Percentiles rank a stretch among this genome's conserved stretches.
Conservation (phyloP, 2,113 vertebrate species). For the Burhinus oedicnemus region DNA sequence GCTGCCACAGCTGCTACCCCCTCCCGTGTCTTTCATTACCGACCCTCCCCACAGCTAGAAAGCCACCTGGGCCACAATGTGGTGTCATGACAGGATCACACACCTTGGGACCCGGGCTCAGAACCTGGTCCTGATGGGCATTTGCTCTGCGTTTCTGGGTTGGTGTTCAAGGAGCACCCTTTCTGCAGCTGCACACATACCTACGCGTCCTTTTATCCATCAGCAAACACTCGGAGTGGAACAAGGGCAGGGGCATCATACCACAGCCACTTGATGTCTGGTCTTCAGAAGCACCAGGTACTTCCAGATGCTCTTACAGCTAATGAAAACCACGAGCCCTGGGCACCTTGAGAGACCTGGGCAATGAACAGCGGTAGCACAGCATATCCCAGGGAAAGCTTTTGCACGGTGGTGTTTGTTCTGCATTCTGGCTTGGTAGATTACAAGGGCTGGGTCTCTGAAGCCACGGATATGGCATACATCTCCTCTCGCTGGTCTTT, state of each 20-base stretch:
- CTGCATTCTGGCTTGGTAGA: not conserved
- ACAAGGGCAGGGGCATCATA: not conserved
- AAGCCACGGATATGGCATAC: not conserved
- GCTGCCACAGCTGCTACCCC: not conserved
- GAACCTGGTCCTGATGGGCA: not conserved
- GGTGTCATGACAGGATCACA: not conserved
- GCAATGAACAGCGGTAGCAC: not conserved
- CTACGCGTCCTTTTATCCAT: not conserved
- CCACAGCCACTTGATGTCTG: not conserved
- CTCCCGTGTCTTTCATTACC: not conserved
- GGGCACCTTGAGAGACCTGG: not conserved
- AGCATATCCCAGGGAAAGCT: not conserved
- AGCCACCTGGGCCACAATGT: not conserved
- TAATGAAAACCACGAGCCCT: not conserved
- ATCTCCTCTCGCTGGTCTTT: not conserved
- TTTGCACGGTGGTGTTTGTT: not conserved
- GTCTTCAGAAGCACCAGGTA: not conserved
- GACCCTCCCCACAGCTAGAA: not conserved
- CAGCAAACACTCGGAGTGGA: not conserved
- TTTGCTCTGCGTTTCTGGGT: not conserved
- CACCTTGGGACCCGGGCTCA: not conserved
- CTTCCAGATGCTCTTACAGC: not conserved
- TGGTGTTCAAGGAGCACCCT: not conserved
- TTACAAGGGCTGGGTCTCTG: not conserved
- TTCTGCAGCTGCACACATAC: not conserved